Evolutionary conservation across 1,140 invertebrate genomes (phyloP).

Genomic region (Cyphomyrmex costatus): DNA sequence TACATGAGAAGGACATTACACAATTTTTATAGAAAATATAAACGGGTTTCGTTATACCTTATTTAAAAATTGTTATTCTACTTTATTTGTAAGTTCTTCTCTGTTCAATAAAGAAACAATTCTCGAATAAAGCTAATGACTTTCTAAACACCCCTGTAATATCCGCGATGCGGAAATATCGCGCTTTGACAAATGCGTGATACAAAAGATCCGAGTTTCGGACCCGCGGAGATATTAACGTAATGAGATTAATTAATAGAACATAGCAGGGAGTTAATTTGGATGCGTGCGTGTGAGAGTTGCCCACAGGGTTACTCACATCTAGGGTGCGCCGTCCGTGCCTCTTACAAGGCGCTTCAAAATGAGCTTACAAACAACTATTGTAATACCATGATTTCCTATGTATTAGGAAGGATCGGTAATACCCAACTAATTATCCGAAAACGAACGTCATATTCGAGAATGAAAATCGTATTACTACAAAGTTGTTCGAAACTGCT

Average conservation of each 20-base stretch:
- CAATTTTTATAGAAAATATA: constrained; percentile 3
- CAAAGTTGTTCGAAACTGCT: constrained; percentile 2
- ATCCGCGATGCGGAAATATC: background rate
- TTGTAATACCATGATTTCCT: constrained; percentile 43
- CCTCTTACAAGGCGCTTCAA: constrained; percentile 69
- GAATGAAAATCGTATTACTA: constrained; percentile 13
- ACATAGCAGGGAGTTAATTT: constrained; percentile 77
- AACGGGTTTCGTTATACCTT: background rate
- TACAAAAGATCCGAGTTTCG: constrained; percentile 61
- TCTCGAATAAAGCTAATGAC: background rate
- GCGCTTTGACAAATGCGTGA: background rate
- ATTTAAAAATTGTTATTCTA: background rate
- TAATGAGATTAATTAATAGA: constrained; percentile 82
- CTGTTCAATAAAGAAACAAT: constrained; percentile 9
- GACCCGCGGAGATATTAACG: constrained; percentile 71
- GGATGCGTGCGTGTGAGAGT: constrained; percentile 66
- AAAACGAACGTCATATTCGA: constrained; percentile 24
- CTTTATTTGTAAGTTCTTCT: background rate
- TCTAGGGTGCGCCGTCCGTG: constrained; percentile 50
- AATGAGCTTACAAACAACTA: constrained; percentile 72
- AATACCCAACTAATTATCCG: constrained; percentile 46
- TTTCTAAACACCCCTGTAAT: background rate
- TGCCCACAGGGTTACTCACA: constrained; percentile 75
- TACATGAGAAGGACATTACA: background rate
- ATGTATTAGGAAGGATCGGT: constrained; percentile 34